Evolutionary conservation across 1,140 invertebrate genomes (phyloP).

Genomic region (Brachionus angularis): DNA sequence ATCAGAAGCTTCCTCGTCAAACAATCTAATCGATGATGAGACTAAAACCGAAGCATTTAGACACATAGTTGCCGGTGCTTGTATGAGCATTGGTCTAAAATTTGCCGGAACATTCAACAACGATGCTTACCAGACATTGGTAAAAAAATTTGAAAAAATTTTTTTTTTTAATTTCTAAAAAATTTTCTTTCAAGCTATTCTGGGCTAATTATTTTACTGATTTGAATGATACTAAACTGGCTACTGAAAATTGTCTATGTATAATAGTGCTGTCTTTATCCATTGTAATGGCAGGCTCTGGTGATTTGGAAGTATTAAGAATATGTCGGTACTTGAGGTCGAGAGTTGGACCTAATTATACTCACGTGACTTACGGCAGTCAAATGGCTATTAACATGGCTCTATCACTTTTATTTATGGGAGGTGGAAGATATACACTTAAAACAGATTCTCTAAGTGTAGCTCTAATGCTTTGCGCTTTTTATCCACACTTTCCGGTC

Average conservation of each 20-base stretch:
- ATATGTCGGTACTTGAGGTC: slow-evolving; percentile 76
- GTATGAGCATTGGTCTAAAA: slow-evolving; percentile 84
- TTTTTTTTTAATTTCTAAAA: background rate
- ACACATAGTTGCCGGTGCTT: slow-evolving; percentile 87
- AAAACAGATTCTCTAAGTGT: slow-evolving; percentile 76
- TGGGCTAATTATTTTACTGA: slow-evolving; percentile 41
- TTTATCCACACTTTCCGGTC: slow-evolving; percentile 93
- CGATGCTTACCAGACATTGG: slow-evolving; percentile 38
- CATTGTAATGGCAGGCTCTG: slow-evolving; percentile 83
- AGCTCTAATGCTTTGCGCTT: slow-evolving; percentile 80
- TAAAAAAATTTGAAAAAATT: background rate
- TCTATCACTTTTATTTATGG: slow-evolving; percentile 82
- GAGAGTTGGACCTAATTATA: slow-evolving; percentile 56
- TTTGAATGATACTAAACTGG: slow-evolving; percentile 1
- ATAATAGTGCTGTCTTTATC: slow-evolving; percentile 39
- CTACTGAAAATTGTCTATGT: slow-evolving; percentile 35
- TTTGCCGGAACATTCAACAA: slow-evolving; percentile 85
- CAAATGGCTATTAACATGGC: slow-evolving; percentile 92
- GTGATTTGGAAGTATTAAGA: slow-evolving; percentile 77
- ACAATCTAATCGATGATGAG: slow-evolving; percentile 24
- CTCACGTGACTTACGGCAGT: slow-evolving; percentile 76
- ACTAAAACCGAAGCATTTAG: slow-evolving; percentile 72
- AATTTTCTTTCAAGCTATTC: background rate
- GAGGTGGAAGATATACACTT: slow-evolving; percentile 79
- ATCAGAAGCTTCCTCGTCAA: background rate